These are phyloP conservation scores for Margarornis squamiger DNA, from an alignment of 2,797 vertebrate species.

Conservation along the genomic window DNA sequence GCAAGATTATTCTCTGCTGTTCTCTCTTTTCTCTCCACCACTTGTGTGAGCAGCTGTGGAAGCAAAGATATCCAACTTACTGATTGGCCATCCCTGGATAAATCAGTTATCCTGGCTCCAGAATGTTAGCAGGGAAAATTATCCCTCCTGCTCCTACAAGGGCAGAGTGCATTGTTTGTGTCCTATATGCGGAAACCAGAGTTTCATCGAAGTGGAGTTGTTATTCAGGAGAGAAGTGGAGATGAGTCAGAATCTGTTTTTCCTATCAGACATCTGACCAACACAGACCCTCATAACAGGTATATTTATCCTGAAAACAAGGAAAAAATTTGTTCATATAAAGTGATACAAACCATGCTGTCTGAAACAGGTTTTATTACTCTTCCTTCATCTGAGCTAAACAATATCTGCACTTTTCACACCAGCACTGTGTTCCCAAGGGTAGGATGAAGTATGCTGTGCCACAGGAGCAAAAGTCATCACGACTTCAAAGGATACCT, in stretches of 20 bases:
- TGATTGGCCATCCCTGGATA: rapidly evolving
- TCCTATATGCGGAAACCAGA: not conserved
- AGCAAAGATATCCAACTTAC: not conserved
- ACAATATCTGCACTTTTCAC: not conserved
- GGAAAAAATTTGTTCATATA: not conserved
- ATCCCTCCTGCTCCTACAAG: not conserved
- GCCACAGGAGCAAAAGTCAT: not conserved
- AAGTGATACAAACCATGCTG: not conserved
- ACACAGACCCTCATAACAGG: not conserved
- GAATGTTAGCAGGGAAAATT: not conserved
- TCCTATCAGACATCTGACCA: not conserved
- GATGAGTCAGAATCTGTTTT: not conserved
- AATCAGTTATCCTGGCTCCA: not conserved
- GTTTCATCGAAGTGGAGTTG: not conserved
- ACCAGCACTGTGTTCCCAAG: not conserved
- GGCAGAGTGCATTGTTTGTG: not conserved
- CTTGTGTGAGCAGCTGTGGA: not conserved
- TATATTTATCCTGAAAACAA: not conserved
- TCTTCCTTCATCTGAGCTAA: not conserved
- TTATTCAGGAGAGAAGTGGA: not conserved
- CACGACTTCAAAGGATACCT: not conserved
- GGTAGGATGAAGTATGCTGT: not conserved
- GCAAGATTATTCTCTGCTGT: not conserved
- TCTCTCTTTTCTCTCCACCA: not conserved
- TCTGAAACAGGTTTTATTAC: not conserved